Percentiles rank a stretch among this genome's conserved stretches.
Conservation (phyloP, 2,113 vertebrate species). For the Hypanus sabinus region DNA sequence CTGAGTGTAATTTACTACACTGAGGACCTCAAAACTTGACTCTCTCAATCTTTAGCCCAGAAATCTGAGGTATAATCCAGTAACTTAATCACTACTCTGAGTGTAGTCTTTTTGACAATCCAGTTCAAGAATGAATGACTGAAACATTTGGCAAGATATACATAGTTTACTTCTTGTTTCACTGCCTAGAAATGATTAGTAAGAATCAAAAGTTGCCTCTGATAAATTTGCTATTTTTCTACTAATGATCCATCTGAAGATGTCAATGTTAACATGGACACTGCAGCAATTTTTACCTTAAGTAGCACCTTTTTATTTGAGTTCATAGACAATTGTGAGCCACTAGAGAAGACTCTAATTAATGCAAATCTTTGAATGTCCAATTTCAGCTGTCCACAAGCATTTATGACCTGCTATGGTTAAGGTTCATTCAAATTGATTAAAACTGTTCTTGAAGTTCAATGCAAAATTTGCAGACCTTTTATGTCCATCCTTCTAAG, state of each 20-base stretch:
- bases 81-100: too few relatives aligned
- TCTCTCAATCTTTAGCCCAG: neutral
- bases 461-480: neutral
- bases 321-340: neutral
- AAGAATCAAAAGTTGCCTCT: neutral
- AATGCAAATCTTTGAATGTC: slow-evolving; percentile 2
- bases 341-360: neutral
- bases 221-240: neutral
- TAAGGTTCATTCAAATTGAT: neutral
- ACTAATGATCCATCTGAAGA: neutral
- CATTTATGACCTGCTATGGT: neutral
- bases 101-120: neutral
- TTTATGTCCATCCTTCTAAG: slow-evolving; percentile 13
- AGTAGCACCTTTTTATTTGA: slow-evolving; percentile 16
- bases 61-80: too few relatives aligned
- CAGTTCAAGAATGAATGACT: neutral
- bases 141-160: neutral
- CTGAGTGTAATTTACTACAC: too few relatives aligned
- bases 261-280: neutral
- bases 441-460: neutral
- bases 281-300: slow-evolving; percentile 1
- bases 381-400: neutral
- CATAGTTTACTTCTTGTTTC: too few relatives aligned
- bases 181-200: neutral
- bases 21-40: neutral